Evolutionary conservation across 2,888 invertebrate genomes (phyloP).

Genomic region (Aphelenchoides bicaudatus): DNA sequence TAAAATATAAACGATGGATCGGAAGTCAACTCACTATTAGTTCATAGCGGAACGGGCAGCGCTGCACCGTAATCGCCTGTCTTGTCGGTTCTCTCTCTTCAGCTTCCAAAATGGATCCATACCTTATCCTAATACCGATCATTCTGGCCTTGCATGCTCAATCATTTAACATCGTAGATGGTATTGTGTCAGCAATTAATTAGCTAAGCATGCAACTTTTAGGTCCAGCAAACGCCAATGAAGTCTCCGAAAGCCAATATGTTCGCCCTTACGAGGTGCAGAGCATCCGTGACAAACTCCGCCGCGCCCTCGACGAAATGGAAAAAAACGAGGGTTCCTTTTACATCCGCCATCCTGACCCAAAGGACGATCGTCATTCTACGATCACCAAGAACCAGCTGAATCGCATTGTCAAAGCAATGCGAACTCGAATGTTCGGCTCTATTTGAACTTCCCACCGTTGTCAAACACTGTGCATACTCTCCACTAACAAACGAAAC

Average conservation of each 20-base stretch:
- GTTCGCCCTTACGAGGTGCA: neutral
- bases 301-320: neutral
- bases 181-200: neutral
- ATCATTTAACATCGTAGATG: neutral
- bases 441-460: too few species aligned
- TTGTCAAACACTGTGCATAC: too few species aligned
- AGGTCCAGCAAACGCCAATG: neutral
- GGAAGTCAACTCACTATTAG: too few species aligned
- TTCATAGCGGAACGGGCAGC: neutral
- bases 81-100: neutral
- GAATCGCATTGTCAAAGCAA: too few species aligned
- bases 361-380: conserved; percentile 5
- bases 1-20: too few species aligned
- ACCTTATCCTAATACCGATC: neutral
- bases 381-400: conserved; percentile 3
- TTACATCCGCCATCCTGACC: neutral
- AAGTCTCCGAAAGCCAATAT: neutral
- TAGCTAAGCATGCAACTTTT: neutral
- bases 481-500: too few species aligned
- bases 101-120: neutral
- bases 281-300: conserved; percentile 4
- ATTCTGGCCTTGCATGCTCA: neutral
- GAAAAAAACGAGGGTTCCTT: neutral
- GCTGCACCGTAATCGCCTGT: neutral
- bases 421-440: too few species aligned